Evolutionary conservation across 2,888 invertebrate genomes (phyloP), one percentile per base, ranked within the genome.

Genomic region (Pyrocoelia pectoralis): DNA sequence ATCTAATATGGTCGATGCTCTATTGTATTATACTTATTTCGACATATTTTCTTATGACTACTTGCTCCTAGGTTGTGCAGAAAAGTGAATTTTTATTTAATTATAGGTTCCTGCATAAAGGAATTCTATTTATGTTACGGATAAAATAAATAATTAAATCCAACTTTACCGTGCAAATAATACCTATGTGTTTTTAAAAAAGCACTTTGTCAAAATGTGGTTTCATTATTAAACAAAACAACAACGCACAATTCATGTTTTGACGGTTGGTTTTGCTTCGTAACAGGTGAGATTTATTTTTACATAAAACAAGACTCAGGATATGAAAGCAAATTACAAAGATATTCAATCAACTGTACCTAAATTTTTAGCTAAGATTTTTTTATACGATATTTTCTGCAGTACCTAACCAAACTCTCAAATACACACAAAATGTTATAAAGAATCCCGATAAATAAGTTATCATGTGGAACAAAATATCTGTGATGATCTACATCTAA

Each of bases 231-330:
- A 63, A 56, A 64, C 28, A 66, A 63, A 56, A 64, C 28, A 66
- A 63, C 70, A 64, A 24, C 24, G 66, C 66, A 65, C 66, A 65
- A 33, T 67, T 63, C 66, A 59, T 60, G 58, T 66, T 67, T 62
- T 66, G 61, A 60, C 64, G 51, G 56, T 66, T 68, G 68, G 67
- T 60, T 66, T 65, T 61, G 62, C 67, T 56, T 60, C 65, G 55
- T 62, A 67, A 62, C 70, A 72, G 72, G 72, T 72, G 72, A 72
- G 72, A 68, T 67, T 33, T 61, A 64, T 68, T 70, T 69, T 33
- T 60, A 66, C 65, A 61, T 67, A 68, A 61, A n/a, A 68, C 67
- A 24, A 24, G 66, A 71, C 50, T 68, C 60, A 68, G 65, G 67
- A 63, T 24, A 24, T 62, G 64, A 64, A 58, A 54, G 65, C 58